These are phyloP conservation scores for Diplodus puntazzo DNA, from an alignment of 2,797 vertebrate genomes.

Conservation along the genomic window DNA sequence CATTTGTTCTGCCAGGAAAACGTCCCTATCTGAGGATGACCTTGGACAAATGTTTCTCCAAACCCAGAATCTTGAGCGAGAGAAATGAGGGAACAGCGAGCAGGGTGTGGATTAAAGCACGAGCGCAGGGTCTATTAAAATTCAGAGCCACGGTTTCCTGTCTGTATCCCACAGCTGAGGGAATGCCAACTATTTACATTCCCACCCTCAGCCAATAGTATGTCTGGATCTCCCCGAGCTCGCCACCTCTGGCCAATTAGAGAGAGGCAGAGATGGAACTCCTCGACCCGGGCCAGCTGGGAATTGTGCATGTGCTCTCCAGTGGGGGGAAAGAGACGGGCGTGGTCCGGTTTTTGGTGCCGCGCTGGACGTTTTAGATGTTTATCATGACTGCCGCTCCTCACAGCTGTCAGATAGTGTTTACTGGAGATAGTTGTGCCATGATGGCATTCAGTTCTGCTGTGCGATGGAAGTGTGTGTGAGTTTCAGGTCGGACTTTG, in stretches of 20 bases:
- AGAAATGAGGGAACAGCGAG: conserved; percentile 21
- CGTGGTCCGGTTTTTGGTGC: conserved; percentile 63
- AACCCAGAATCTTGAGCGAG: background rate
- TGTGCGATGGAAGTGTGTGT: conserved; percentile 11
- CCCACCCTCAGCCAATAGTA: conserved; percentile 62
- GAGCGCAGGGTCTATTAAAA: conserved; percentile 68
- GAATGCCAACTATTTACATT: conserved; percentile 79
- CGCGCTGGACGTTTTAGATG: conserved; percentile 70
- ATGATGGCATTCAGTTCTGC: conserved; percentile 20
- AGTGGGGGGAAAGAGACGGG: conserved; percentile 50
- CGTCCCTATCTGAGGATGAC: background rate
- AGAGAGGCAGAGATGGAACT: conserved; percentile 56
- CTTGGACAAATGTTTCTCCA: background rate
- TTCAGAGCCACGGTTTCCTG: conserved; percentile 79
- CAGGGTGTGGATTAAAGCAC: conserved; percentile 70
- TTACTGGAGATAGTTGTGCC: conserved; percentile 30
- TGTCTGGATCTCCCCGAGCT: conserved; percentile 51
- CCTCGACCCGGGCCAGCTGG: conserved; percentile 54
- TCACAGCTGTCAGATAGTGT: conserved; percentile 48
- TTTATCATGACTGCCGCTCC: conserved; percentile 68
- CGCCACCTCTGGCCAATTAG: conserved; percentile 65
- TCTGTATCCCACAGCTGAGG: conserved; percentile 75
- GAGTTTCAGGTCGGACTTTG: conserved; percentile 4
- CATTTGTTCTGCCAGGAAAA: background rate
- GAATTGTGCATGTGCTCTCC: conserved; percentile 65